These are phyloP conservation scores for Gadopsis marmoratus DNA, from an alignment of 2,797 vertebrate species.

Conservation along the genomic window DNA sequence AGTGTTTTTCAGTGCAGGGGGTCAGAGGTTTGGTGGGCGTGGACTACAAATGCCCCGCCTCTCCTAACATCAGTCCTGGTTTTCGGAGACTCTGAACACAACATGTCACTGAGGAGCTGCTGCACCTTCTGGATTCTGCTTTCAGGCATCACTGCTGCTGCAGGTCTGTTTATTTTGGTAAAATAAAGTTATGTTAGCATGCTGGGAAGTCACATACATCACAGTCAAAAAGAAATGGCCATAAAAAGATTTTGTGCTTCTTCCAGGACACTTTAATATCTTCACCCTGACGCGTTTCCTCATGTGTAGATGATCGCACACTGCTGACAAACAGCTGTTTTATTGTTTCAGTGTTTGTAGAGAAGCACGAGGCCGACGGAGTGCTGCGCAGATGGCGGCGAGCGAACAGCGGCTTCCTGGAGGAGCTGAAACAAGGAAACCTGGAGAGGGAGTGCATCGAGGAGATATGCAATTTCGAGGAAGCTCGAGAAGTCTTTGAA, in stretches of 20 bases:
- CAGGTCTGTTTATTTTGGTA: constrained; percentile 37
- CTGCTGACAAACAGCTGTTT: neutral
- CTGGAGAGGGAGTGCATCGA: constrained; percentile 88
- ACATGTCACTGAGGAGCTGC: constrained; percentile 63
- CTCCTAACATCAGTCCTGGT: neutral
- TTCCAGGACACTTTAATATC: neutral
- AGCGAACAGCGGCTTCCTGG: constrained; percentile 82
- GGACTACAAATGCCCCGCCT: neutral
- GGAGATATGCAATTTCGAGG: constrained; percentile 89
- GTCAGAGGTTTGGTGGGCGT: constrained; percentile 20
- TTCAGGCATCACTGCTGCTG: constrained; percentile 28
- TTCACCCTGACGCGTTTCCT: neutral
- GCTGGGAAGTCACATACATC: neutral
- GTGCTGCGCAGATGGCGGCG: constrained; percentile 71
- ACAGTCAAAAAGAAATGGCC: neutral
- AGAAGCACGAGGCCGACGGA: constrained; percentile 48
- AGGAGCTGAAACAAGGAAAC: constrained; percentile 86
- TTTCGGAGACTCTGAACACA: neutral
- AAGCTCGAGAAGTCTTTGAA: constrained; percentile 89
- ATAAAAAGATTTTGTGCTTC: neutral
- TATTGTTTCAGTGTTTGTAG: constrained; percentile 58
- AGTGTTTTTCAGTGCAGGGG: neutral
- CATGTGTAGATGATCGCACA: neutral
- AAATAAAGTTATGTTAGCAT: neutral
- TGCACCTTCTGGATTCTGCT: constrained; percentile 42